Evolutionary conservation across 2,888 invertebrate genomes (phyloP).

Genomic region (Bhutanitis thaidina): DNA sequence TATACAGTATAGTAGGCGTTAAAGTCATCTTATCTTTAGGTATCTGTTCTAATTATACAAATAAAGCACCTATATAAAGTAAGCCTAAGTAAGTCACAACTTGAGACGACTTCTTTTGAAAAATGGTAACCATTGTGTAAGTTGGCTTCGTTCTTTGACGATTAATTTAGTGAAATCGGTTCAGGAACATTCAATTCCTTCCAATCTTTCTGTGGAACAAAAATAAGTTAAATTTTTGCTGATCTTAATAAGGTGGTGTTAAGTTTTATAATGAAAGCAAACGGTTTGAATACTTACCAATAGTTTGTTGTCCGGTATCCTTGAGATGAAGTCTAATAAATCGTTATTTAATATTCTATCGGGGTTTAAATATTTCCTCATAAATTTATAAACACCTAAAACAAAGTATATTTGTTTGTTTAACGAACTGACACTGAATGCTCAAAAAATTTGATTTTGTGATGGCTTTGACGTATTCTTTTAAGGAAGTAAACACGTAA

Average conservation of each 20-base stretch:
- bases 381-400: constrained; percentile 62
- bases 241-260: not conserved
- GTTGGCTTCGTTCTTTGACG: constrained; percentile 22
- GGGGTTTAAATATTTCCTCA: constrained; percentile 58
- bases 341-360: constrained; percentile 60
- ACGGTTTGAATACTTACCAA: constrained; percentile 44
- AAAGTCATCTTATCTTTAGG: too few relatives aligned
- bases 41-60: too few relatives aligned
- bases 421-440: too few relatives aligned
- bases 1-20: too few relatives aligned
- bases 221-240: constrained; percentile 4
- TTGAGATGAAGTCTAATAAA: constrained; percentile 61
- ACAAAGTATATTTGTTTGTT: constrained; percentile 13
- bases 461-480: too few relatives aligned
- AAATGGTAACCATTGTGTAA: not conserved
- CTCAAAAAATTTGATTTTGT: too few relatives aligned
- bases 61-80: too few relatives aligned
- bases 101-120: not conserved
- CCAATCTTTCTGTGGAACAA: constrained; percentile 62
- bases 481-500: too few relatives aligned
- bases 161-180: constrained; percentile 33
- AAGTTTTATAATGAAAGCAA: not conserved
- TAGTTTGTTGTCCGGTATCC: constrained; percentile 61
- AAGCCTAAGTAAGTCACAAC: not conserved
- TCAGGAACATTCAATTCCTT: constrained; percentile 65